Evolutionary conservation across 1,140 invertebrate species (phyloP).

Genomic region (Trachymyrmex septentrionalis): DNA sequence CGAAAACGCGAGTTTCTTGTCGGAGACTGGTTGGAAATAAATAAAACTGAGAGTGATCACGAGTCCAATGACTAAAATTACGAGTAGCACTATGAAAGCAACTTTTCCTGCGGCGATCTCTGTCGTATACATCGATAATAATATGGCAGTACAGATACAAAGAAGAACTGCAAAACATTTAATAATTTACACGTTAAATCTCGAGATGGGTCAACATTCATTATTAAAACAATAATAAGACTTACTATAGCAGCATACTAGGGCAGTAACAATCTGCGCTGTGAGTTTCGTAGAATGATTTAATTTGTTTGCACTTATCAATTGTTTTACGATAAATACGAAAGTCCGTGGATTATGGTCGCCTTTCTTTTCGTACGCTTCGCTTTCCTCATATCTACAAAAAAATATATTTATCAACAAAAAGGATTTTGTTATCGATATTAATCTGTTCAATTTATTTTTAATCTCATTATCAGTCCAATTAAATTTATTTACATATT

Average conservation of each 20-base stretch:
- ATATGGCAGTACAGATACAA: constrained; percentile 86
- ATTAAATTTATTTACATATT: not conserved
- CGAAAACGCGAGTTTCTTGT: constrained; percentile 81
- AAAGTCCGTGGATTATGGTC: constrained; percentile 77
- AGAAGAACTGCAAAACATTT: constrained; percentile 84
- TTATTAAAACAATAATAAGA: constrained; percentile 39
- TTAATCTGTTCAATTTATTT: not conserved
- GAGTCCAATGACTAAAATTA: constrained; percentile 82
- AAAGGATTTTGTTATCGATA: not conserved
- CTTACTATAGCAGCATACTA: constrained; percentile 88
- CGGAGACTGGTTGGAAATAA: constrained; percentile 88
- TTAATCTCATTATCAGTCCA: not conserved
- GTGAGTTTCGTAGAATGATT: constrained; percentile 86
- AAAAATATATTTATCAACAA: constrained; percentile 13
- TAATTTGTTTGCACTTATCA: constrained; percentile 85
- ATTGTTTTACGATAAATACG: constrained; percentile 81
- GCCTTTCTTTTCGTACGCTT: constrained; percentile 80
- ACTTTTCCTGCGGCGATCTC: constrained; percentile 83
- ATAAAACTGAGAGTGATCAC: constrained; percentile 87
- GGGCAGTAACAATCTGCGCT: constrained; percentile 85
- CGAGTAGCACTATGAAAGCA: constrained; percentile 80
- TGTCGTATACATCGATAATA: constrained; percentile 84
- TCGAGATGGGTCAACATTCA: not conserved
- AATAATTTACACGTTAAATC: not conserved
- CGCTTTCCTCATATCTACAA: constrained; percentile 83